A percentile compares a stretch with the other conserved stretches of the same genome.
These are phyloP conservation scores for human (Homo sapiens) DNA, from an alignment of 2,113 vertebrate genomes.

Conservation along the genomic window GRCh38 chr3:197000501-197001000, in stretches of 20 bases:
- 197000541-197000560: neutral
- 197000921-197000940: neutral
- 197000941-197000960: neutral
- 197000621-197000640: rapidly evolving
- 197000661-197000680: no score
- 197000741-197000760: neutral
- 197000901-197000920: neutral
- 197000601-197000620: neutral
- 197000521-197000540: neutral
- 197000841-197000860: no score
- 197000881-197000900: no score
- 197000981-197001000: neutral
- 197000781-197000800: no score
- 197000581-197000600: neutral
- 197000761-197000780: no score
- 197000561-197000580: neutral
- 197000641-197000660: neutral
- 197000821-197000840: no score
- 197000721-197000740: no score
- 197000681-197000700: neutral
- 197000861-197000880: no score
- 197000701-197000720: no score
- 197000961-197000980: neutral
- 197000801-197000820: no score
- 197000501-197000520: neutral